Conservation (phyloP, 2,888 invertebrate species). For the Biston betularia region DNA sequence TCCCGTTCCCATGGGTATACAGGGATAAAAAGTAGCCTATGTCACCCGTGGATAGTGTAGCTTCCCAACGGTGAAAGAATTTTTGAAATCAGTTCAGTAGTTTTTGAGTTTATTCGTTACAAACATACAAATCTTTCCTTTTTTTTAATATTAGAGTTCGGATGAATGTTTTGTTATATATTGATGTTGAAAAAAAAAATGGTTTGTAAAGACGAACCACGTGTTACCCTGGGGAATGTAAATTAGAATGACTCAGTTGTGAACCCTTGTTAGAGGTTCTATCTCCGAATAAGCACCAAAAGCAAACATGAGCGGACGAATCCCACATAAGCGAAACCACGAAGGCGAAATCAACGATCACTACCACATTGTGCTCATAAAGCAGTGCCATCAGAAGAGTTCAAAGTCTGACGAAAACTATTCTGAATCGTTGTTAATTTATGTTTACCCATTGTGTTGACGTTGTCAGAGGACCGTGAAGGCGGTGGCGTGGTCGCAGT, state of each 20-base stretch:
- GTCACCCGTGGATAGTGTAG: too few relatives aligned
- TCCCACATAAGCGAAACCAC: conserved; percentile 61
- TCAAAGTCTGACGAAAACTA: neutral
- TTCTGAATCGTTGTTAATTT: neutral
- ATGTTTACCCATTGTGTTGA: conserved; percentile 78
- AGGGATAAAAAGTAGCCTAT: too few relatives aligned
- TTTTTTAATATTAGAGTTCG: neutral
- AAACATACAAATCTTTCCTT: too few relatives aligned
- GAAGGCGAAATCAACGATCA: conserved; percentile 46
- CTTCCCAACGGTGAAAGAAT: too few relatives aligned
- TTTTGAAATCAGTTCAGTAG: too few relatives aligned
- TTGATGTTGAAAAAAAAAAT: neutral
- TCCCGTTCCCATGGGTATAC: too few relatives aligned
- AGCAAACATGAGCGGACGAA: conserved; percentile 46
- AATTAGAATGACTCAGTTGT: neutral
- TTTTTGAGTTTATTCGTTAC: too few relatives aligned
- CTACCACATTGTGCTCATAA: conserved; percentile 42
- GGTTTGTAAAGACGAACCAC: neutral
- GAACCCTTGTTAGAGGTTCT: conserved; percentile 1
- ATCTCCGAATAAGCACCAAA: conserved; percentile 32
- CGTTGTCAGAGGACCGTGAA: conserved; percentile 80
- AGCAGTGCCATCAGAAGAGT: conserved; percentile 43
- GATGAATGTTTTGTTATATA: neutral
- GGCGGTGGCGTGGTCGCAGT: conserved; percentile 77
- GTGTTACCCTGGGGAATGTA: neutral